Base-by-base conservation (phyloP, 2,888 invertebrate genomes). In the Coecobrya sp. region DNA sequence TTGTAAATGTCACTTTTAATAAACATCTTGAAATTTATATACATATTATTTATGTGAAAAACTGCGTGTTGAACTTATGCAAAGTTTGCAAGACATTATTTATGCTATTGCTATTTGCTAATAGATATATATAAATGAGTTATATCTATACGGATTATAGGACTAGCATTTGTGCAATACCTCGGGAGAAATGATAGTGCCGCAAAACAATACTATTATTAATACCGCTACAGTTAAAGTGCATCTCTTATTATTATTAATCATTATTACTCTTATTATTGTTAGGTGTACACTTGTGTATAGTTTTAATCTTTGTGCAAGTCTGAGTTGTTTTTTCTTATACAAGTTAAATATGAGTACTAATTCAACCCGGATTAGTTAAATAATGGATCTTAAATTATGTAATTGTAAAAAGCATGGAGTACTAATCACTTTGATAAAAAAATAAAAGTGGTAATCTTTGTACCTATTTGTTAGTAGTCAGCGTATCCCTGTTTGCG, bases 351-450 rank as follows among this genome's bases (percentile, higher is more conserved):
- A n/a, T n/a, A 42, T 81, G 42, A 62, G 36, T 62, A 62, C 76
- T 62, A 79, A 87, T 62, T 87, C 76, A 27, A 36, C 11, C n/a
- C 55, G 87, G 55, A 62, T 79, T 79, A 87, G 87, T 84, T 89
- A 25, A 13, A 52, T 49, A 52, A 52, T 27, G 55, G 27, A 68
- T 85, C 62, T 76, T 84, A 73, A 82, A 82, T 81, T 79, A 45
- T 76, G 62, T 82, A 59, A 42, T 25, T 87, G 68, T 90, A 86
- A 81, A 91, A 65, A 79, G 86, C 91, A 91, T 86, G 84, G 84
- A 91, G 91, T 91, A 91, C 91, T 91, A 91, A 91, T 86, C 86
- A 91, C 91, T 86, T 91, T 65, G n/a, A n/a, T n/a, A n/a, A n/a
- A n/a, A n/a, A n/a, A n/a, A 36, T n/a, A n/a, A 86, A n/a, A 91